These are phyloP conservation scores for Harpalus rufipes DNA, from an alignment of 2,888 invertebrate genomes.

Conservation along the genomic window DNA sequence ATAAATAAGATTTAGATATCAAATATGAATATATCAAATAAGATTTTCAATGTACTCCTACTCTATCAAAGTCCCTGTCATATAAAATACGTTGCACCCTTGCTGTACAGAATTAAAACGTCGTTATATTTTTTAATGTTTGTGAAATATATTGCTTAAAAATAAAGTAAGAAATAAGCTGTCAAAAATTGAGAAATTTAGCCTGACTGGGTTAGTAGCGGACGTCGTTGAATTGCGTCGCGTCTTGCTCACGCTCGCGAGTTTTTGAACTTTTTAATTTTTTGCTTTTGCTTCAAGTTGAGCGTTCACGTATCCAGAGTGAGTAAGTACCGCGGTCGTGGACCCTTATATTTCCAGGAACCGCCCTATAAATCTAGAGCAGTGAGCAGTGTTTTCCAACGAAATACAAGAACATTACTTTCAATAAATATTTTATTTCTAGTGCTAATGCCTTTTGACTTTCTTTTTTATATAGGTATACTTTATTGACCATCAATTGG, in stretches of 20 bases:
- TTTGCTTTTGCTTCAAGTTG: conserved; percentile 22
- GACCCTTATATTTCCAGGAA: conserved; percentile 57
- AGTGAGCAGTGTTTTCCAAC: not conserved
- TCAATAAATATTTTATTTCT: no score
- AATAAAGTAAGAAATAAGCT: not conserved
- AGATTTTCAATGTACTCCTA: no score
- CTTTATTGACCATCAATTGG: no score
- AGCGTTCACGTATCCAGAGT: conserved; percentile 47
- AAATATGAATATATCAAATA: no score
- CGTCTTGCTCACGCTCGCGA: not conserved
- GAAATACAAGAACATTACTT: not conserved
- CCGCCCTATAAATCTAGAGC: conserved; percentile 57
- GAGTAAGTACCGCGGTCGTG: conserved; percentile 50
- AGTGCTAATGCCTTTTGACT: no score
- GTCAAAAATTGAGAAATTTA: not conserved
- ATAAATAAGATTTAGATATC: no score
- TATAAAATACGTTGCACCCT: no score
- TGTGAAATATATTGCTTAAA: not conserved
- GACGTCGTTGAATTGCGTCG: no score
- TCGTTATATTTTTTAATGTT: not conserved
- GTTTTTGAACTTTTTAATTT: conserved; percentile 30
- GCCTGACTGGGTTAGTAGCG: not conserved
- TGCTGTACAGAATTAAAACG: no score
- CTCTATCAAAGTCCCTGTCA: no score
- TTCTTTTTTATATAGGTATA: no score